Percentiles rank a stretch among this genome's conserved stretches.
Conservation (phyloP, 2,113 vertebrate genomes). For the Ramphastos sulfuratus region DNA sequence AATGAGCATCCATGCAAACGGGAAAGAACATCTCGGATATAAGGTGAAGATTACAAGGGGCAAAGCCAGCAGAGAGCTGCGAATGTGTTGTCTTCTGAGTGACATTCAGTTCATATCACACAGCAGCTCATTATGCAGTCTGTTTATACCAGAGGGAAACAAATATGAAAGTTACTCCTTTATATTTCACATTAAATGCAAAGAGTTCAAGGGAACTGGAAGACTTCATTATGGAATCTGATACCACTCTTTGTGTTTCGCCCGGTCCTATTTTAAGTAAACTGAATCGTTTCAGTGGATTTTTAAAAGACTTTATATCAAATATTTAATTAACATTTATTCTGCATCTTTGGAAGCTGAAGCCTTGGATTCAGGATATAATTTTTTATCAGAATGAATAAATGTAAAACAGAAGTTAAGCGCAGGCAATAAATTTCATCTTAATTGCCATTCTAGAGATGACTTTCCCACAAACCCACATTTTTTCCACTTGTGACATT, state of each 20-base stretch:
- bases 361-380: background rate
- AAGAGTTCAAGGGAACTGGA: background rate
- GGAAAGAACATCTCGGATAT: background rate
- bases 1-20: background rate
- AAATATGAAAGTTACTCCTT: slow-evolving; percentile 18
- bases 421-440: slow-evolving; percentile 28
- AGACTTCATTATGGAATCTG: background rate
- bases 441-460: slow-evolving; percentile 31
- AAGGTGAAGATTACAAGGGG: slow-evolving; percentile 36
- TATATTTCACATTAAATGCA: slow-evolving; percentile 23
- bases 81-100: slow-evolving; percentile 27
- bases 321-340: background rate
- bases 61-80: slow-evolving; percentile 32
- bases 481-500: background rate
- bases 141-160: slow-evolving; percentile 27
- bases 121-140: background rate
- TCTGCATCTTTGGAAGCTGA: background rate
- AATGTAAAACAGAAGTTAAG: slow-evolving; percentile 37
- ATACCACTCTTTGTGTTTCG: background rate
- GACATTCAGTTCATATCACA: slow-evolving; percentile 19
- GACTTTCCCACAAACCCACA: background rate
- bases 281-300: background rate
- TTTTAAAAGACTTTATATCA: background rate
- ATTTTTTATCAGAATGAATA: slow-evolving; percentile 35
- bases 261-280: background rate